Conservation (phyloP, 2,797 vertebrate species). For the Rhadinocentrus ornatus region DNA sequence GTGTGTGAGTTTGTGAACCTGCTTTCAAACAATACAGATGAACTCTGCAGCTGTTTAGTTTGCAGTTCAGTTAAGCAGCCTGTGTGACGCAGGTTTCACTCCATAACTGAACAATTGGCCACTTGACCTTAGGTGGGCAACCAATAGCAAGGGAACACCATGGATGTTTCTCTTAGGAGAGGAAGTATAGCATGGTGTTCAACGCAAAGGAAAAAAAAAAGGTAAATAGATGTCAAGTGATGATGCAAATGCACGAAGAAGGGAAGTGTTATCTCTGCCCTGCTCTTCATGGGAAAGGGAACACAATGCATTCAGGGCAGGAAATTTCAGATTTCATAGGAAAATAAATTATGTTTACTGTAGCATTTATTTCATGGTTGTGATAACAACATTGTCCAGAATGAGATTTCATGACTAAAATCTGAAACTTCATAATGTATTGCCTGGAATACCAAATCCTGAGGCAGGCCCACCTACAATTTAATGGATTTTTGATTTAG, state of each 20-base stretch:
- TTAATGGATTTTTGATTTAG: slow-evolving; percentile 19
- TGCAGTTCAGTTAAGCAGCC: slow-evolving; percentile 27
- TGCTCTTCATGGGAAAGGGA: slow-evolving; percentile 30
- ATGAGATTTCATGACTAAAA: slow-evolving; percentile 11
- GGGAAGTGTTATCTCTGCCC: slow-evolving; percentile 10
- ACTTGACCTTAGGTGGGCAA: slow-evolving; percentile 63
- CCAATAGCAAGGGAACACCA: slow-evolving; percentile 35
- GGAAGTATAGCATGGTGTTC: slow-evolving; percentile 24
- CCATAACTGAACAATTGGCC: slow-evolving; percentile 50
- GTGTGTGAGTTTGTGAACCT: slow-evolving; percentile 27
- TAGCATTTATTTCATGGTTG: slow-evolving; percentile 8
- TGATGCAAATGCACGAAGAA: slow-evolving; percentile 54
- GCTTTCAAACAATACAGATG: slow-evolving; percentile 31
- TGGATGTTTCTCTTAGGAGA: slow-evolving; percentile 22
- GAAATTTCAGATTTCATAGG: slow-evolving; percentile 18
- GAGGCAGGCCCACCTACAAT: neutral
- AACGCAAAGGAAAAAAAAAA: slow-evolving; percentile 34
- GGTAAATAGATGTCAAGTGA: slow-evolving; percentile 54
- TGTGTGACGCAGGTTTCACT: slow-evolving; percentile 47
- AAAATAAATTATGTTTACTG: slow-evolving; percentile 14
- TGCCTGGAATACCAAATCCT: neutral
- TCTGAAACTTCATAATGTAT: slow-evolving; percentile 14
- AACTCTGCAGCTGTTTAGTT: slow-evolving; percentile 45
- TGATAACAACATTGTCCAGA: slow-evolving; percentile 13
- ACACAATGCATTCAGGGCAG: slow-evolving; percentile 7